phyloP scores from a whole-genome alignment of 2,113 vertebrate genomes.

The Cinclus mexicanus region DNA sequence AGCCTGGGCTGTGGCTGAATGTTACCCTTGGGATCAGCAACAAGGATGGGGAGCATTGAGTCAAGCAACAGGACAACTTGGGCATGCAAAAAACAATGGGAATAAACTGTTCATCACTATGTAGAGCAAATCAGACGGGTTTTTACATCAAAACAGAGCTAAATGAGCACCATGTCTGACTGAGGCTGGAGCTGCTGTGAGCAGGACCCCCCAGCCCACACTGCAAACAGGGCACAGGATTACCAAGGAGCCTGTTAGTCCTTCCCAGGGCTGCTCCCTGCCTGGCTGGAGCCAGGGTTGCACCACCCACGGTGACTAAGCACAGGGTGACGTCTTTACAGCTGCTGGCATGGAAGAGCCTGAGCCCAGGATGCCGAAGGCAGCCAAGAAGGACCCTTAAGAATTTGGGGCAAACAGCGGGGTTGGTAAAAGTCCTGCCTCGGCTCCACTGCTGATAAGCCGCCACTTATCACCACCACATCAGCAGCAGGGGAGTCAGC shows the following conservation, averaged over 20 bases:
- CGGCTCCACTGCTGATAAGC: neutral
- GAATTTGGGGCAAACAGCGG: neutral
- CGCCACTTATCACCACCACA: neutral
- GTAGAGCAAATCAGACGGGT: neutral
- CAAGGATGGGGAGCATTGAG: neutral
- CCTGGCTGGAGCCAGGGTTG: fast-evolving
- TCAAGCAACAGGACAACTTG: neutral
- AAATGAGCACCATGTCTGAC: neutral
- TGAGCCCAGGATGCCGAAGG: neutral
- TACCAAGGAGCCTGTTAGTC: neutral
- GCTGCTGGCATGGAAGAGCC: neutral
- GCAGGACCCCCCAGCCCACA: neutral
- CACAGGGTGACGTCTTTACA: neutral
- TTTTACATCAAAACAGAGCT: neutral
- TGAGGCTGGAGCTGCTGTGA: neutral
- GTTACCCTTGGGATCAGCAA: neutral
- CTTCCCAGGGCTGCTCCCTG: neutral
- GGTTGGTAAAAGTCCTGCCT: neutral
- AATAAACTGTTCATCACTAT: neutral
- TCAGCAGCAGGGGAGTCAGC: neutral
- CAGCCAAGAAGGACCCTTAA: neutral
- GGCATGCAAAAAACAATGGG: neutral
- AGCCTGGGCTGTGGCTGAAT: neutral
- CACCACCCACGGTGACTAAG: neutral
- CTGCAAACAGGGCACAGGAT: neutral